Evolutionary conservation across 2,888 invertebrate species (phyloP).

Genomic region (Nephrotoma flavescens): DNA sequence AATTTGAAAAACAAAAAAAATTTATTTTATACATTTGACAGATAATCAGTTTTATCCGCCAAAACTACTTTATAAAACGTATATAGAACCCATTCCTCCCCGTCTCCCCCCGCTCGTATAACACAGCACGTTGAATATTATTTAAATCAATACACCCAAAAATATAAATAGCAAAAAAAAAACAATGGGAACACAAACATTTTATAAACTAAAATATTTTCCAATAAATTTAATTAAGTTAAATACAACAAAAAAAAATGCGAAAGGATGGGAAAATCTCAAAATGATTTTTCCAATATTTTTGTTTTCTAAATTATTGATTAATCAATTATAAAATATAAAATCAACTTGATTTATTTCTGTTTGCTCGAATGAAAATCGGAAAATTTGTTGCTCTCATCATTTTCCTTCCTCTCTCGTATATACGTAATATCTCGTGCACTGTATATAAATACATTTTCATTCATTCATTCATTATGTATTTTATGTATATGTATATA

Average conservation of each 20-base stretch:
- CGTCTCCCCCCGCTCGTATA: background rate
- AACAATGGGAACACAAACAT: background rate
- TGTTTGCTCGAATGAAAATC: background rate
- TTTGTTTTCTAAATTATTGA: background rate
- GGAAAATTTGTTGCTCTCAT: background rate
- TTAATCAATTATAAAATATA: background rate
- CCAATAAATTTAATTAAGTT: background rate
- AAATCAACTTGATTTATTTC: background rate
- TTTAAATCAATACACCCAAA: background rate
- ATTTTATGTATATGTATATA: background rate
- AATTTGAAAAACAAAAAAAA: background rate
- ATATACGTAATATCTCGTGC: background rate
- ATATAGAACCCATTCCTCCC: background rate
- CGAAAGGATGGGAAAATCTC: background rate
- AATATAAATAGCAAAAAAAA: background rate
- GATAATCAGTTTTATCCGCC: background rate
- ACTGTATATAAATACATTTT: background rate
- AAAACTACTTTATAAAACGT: background rate
- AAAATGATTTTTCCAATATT: background rate
- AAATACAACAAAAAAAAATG: background rate
- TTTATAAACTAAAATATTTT: background rate
- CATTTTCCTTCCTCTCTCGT: background rate
- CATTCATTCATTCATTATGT: background rate
- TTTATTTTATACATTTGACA: background rate
- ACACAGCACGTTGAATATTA: background rate